Evolutionary conservation across 2,888 invertebrate genomes (phyloP).

Genomic region (Lithophane leautieri): DNA sequence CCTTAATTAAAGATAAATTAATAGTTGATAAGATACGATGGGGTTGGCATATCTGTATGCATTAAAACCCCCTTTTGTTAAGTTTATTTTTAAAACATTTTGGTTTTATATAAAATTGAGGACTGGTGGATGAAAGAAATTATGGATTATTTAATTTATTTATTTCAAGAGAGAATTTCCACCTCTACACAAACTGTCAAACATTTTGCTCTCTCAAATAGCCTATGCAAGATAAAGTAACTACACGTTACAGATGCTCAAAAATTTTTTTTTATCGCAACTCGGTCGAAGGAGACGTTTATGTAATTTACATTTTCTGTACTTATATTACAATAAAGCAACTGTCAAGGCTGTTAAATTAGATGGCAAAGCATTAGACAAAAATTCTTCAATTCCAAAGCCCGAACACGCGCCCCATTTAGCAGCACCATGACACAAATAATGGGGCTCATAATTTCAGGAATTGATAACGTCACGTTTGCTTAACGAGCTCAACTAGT

Average conservation of each 20-base stretch:
- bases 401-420: conserved; percentile 71
- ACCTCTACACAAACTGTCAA: neutral
- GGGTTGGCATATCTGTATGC: too few relatives aligned
- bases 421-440: conserved; percentile 83
- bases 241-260: too few relatives aligned
- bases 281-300: too few relatives aligned
- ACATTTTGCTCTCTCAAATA: too few relatives aligned
- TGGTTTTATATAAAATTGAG: neutral
- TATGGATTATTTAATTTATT: too few relatives aligned
- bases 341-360: neutral
- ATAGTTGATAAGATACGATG: too few relatives aligned
- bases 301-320: neutral
- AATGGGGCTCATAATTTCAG: conserved; percentile 84
- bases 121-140: neutral
- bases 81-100: too few relatives aligned
- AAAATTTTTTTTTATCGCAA: too few relatives aligned
- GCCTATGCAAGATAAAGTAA: too few relatives aligned
- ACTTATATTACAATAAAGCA: neutral
- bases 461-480: conserved; percentile 83
- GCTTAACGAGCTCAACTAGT: conserved; percentile 89
- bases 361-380: conserved; percentile 15
- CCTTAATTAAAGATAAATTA: too few relatives aligned
- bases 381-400: conserved; percentile 48
- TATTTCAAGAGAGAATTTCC: neutral
- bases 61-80: too few relatives aligned